Evolutionary conservation across 2,797 vertebrate genomes (phyloP).

Genomic region (Limosa lapponica): DNA sequence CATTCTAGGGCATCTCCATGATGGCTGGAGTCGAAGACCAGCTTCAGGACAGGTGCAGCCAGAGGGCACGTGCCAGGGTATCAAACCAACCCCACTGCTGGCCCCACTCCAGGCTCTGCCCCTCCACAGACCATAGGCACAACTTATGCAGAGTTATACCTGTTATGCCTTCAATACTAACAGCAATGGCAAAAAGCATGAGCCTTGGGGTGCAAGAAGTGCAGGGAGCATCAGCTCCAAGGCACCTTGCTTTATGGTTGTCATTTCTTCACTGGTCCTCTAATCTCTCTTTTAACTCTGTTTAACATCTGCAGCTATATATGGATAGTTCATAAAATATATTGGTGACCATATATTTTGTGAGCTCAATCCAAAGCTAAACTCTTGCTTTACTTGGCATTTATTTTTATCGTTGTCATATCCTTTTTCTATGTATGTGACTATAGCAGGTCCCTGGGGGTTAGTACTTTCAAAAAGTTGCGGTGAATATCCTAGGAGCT

Average conservation of each 20-base stretch:
- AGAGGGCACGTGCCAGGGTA: neutral
- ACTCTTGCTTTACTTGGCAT: neutral
- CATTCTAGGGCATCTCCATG: neutral
- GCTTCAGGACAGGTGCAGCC: neutral
- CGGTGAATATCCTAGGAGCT: neutral
- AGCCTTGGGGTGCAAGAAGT: neutral
- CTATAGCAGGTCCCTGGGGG: neutral
- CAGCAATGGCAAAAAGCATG: neutral
- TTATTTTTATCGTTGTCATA: slow-evolving; percentile 20
- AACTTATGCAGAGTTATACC: neutral
- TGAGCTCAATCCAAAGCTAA: neutral
- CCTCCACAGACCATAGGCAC: neutral
- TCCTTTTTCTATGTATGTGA: neutral
- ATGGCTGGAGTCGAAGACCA: neutral
- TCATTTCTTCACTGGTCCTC: neutral
- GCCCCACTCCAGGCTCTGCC: neutral
- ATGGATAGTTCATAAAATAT: neutral
- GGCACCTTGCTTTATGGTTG: neutral
- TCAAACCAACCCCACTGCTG: accelerated
- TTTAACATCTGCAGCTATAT: neutral
- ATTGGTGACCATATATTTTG: neutral
- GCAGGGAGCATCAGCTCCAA: neutral
- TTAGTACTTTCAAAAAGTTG: neutral
- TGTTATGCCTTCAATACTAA: neutral
- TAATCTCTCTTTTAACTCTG: neutral